Conservation (phyloP, 1,140 invertebrate species). For the Panulirus ornatus region DNA sequence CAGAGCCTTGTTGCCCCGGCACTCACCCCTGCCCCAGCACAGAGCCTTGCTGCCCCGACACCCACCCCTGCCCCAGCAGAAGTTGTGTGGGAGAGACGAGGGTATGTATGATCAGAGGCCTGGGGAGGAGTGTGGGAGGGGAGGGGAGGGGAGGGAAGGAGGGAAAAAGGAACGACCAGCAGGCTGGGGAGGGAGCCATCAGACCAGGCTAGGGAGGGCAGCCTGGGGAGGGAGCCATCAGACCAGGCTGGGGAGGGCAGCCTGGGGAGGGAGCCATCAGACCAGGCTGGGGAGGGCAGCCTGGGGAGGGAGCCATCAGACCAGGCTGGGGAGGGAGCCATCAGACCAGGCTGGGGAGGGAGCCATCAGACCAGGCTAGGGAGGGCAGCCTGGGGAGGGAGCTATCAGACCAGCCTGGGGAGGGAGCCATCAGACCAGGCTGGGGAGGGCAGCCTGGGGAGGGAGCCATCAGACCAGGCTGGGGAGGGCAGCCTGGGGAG, state of each 20-base stretch:
- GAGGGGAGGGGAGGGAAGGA: slow-evolving; percentile 4
- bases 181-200: not conserved
- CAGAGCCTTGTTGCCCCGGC: too few species aligned
- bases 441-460: not conserved
- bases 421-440: not conserved
- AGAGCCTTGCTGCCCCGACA: too few species aligned
- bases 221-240: slow-evolving; percentile 4
- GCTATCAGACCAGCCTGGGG: not conserved
- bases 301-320: not conserved
- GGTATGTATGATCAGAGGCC: not conserved
- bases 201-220: not conserved
- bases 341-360: not conserved
- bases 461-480: not conserved
- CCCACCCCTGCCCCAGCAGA: too few species aligned
- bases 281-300: not conserved
- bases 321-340: not conserved
- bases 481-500: not conserved
- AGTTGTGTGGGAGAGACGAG: too few species aligned
- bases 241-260: not conserved
- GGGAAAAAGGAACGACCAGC: not conserved
- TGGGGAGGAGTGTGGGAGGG: not conserved
- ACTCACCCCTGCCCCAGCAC: too few species aligned
- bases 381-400: not conserved
- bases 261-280: too few species aligned
- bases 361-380: not conserved